Conservation (phyloP, 2,888 invertebrate species). For the Labia minor region DNA sequence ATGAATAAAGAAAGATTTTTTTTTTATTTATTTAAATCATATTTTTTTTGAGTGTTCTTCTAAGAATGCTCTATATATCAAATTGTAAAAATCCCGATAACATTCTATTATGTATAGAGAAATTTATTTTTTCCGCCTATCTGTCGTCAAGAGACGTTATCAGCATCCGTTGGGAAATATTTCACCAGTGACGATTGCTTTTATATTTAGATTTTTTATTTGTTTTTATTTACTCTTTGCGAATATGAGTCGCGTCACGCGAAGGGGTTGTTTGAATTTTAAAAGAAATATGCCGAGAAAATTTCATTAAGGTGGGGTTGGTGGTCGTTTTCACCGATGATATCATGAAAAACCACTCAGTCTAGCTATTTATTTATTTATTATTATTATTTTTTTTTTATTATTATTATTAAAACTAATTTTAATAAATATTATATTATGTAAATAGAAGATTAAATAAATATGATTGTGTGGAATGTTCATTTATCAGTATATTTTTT, state of each 20-base stretch:
- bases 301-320: not conserved
- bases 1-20: no score
- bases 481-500: no score
- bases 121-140: not conserved
- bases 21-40: no score
- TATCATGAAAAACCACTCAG: no score
- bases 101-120: not conserved
- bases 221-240: constrained; percentile 2
- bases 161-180: constrained; percentile 8
- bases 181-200: not conserved
- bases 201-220: not conserved
- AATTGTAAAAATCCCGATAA: not conserved
- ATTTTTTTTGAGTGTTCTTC: no score
- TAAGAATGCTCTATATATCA: not conserved
- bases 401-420: no score
- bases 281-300: constrained; percentile 1
- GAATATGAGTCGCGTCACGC: not conserved
- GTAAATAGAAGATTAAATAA: no score
- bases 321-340: no score
- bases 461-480: no score
- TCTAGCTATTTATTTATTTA: no score
- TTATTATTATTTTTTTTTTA: no score
- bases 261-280: constrained; percentile 1
- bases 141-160: constrained; percentile 4
- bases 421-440: no score